Base-by-base conservation (phyloP, 1,140 invertebrate species). In the Pygmarrhopalites habei region DNA sequence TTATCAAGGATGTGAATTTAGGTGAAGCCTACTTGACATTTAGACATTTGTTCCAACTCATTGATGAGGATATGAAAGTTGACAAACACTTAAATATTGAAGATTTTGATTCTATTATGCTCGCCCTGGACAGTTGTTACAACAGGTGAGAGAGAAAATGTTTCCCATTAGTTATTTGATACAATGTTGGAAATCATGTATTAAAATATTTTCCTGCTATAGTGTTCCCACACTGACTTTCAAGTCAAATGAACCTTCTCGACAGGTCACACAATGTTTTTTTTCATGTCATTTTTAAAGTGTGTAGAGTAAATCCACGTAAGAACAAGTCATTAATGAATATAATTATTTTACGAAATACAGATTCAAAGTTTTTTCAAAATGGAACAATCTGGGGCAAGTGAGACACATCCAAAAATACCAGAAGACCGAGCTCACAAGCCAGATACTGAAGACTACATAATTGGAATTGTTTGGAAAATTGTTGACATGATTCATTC, bases 391-490 rank as follows among this genome's bases (percentile, higher is more conserved):
- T 19, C 25, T 2, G 49, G 49, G 25, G 14, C 23, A 15, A 29
- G 5, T 15, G 49, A 26, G 5, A 5, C 4, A 28, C 7, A 26
- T 26, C n/a, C 25, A 12, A 26, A 26, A 29, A 15, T 52, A 5
- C 49, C 49, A 14, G 25, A 4, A 4, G 14, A 52, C 28, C 23
- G 49, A 52, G 49, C 49, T 26, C 49, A 52, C 28, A 52, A 29
- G 4, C 10, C 5, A 5, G 49, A 52, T 26, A 26, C 7, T 2
- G 49, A 52, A n/a, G 49, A 52, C n/a, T 12, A 4, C 28, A 52
- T 52, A 3, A 28, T 52, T 52, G 49, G 49, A 26, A 52, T 26
- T 7, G 28, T 52, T 21, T 52, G 49, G 49, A 52, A 52, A 52
- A 28, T 52, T 7, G 19, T 52, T 26, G 49, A 52, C 25, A 52